phyloP scores from a whole-genome alignment of 2,797 vertebrate species.

The Muraenolepis orangiensis region DNA sequence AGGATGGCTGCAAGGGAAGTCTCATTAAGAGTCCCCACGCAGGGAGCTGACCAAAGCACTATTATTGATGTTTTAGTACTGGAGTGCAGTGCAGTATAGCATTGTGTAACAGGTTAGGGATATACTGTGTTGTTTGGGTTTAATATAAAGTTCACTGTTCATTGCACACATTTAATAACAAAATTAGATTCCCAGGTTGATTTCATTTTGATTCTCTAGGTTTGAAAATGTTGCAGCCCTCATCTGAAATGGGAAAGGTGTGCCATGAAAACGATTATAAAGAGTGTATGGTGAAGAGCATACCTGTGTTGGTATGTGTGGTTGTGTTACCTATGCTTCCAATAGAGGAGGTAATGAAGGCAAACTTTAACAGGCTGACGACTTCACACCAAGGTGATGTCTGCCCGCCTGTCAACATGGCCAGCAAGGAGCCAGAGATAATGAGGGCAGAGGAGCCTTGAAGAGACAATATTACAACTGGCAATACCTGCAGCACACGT shows the following conservation, averaged over 20 bases:
- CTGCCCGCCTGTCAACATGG: constrained; percentile 67
- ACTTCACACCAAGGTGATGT: constrained; percentile 74
- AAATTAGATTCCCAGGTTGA: background rate
- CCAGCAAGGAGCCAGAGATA: constrained; percentile 67
- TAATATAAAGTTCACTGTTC: background rate
- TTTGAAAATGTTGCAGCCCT: background rate
- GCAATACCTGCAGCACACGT: background rate
- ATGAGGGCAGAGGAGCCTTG: constrained; percentile 67
- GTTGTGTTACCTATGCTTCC: constrained; percentile 68
- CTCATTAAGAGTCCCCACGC: background rate
- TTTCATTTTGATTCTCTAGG: background rate
- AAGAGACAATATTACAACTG: constrained; percentile 16
- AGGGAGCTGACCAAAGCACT: background rate
- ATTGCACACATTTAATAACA: no score
- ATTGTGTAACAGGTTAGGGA: background rate
- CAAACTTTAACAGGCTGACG: constrained; percentile 75
- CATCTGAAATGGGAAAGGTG: background rate
- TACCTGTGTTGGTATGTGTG: background rate
- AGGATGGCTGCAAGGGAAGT: constrained; percentile 56
- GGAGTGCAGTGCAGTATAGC: background rate
- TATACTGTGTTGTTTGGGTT: background rate
- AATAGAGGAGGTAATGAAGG: constrained; percentile 75
- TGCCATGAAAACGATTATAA: background rate
- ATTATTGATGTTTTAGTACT: background rate
- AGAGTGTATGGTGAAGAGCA: background rate